These are phyloP conservation scores for Parazoanthus darwini DNA, from an alignment of 92 coral and sea anemone species.

Conservation along the genomic window DNA sequence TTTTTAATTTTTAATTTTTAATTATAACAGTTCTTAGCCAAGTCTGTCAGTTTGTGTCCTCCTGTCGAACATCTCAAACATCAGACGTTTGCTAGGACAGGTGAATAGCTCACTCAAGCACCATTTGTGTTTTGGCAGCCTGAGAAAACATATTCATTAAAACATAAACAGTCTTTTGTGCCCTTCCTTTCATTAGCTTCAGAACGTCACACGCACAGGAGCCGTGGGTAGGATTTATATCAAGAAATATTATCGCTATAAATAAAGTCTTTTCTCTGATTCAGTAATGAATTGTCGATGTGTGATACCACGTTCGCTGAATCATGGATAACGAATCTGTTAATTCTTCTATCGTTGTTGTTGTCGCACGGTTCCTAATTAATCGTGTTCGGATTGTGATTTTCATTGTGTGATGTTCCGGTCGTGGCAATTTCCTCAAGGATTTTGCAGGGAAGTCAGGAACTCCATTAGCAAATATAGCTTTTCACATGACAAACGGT, in stretches of 20 bases:
- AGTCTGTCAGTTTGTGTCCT: too few relatives aligned
- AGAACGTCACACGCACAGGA: slow-evolving; percentile 5
- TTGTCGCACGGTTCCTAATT: not conserved
- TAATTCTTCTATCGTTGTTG: too few relatives aligned
- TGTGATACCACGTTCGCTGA: not conserved
- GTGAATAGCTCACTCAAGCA: too few relatives aligned
- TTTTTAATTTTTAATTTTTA: too few relatives aligned
- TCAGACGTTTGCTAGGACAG: too few relatives aligned
- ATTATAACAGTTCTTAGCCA: too few relatives aligned
- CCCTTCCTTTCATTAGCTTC: not conserved
- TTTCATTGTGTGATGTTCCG: not conserved
- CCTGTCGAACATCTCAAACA: too few relatives aligned
- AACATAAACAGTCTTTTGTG: not conserved
- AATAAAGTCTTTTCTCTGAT: not conserved
- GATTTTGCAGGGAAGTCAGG: not conserved
- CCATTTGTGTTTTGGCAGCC: too few relatives aligned
- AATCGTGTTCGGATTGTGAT: not conserved
- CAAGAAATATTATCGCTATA: slow-evolving; percentile 1
- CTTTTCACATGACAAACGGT: not conserved
- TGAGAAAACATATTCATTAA: too few relatives aligned
- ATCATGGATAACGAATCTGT: not conserved
- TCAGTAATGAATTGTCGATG: not conserved
- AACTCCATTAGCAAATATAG: not conserved
- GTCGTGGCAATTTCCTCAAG: not conserved
- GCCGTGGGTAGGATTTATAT: not conserved